Percentiles rank a stretch among this genome's conserved stretches.
Evolutionary conservation across 2,797 vertebrate genomes (phyloP).

Genomic region (Cyclura pinguis): DNA sequence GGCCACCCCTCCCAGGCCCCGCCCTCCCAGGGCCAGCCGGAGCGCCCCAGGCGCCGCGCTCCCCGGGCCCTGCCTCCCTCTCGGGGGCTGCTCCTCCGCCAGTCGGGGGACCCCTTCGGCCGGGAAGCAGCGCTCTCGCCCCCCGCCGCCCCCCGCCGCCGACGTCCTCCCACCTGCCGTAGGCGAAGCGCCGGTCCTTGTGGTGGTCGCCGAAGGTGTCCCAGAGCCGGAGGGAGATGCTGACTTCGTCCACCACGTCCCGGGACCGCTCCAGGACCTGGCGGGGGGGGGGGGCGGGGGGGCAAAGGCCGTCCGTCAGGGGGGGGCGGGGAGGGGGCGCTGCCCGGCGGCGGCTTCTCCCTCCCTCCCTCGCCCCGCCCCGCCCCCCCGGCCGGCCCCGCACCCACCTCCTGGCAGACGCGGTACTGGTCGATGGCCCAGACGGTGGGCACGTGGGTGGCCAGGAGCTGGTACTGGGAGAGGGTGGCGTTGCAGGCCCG

Average conservation of each 20-base stretch:
- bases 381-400: neutral
- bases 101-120: neutral
- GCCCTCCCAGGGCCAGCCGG: neutral
- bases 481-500: conserved; percentile 93
- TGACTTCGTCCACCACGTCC: conserved; percentile 90
- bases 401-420: conserved; percentile 75
- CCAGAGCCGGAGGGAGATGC: conserved; percentile 88
- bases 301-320: neutral
- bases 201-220: conserved; percentile 92
- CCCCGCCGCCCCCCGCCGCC: too few species aligned
- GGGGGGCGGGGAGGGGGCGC: too few species aligned
- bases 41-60: too few species aligned
- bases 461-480: conserved; percentile 94
- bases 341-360: too few species aligned
- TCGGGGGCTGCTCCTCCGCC: too few species aligned
- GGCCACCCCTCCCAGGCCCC: too few species aligned
- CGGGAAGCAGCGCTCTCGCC: neutral
- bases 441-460: conserved; percentile 93
- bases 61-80: too few species aligned
- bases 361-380: neutral
- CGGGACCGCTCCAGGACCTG: conserved; percentile 90
- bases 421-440: conserved; percentile 96
- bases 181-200: conserved; percentile 90
- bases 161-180: conserved; percentile 82
- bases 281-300: neutral